A percentile compares a stretch with the other conserved stretches of the same genome.
Conservation (phyloP, 2,888 invertebrate species). For the Andrena bicolor region DNA sequence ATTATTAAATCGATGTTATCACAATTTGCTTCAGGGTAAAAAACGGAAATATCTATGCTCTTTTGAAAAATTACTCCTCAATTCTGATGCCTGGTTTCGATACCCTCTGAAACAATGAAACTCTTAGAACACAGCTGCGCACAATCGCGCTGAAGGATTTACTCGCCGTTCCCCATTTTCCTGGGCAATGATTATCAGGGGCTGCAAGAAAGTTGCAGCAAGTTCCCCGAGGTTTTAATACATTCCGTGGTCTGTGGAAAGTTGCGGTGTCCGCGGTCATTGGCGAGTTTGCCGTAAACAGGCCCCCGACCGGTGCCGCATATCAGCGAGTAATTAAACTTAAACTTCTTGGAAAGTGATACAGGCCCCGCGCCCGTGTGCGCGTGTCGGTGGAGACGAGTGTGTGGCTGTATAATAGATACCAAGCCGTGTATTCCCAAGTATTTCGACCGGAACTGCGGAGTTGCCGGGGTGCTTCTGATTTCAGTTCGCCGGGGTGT, state of each 20-base stretch:
- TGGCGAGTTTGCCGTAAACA: constrained; percentile 61
- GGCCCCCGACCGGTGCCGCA: constrained; percentile 32
- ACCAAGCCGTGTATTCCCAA: neutral
- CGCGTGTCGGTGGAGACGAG: neutral
- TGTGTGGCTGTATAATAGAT: neutral
- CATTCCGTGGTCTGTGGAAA: constrained; percentile 50
- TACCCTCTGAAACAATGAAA: no score
- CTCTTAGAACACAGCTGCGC: no score
- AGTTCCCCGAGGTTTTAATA: constrained; percentile 58
- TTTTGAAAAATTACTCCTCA: no score
- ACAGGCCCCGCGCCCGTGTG: neutral
- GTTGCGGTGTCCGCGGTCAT: constrained; percentile 63
- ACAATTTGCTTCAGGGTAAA: no score
- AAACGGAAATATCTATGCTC: no score
- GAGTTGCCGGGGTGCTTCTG: constrained; percentile 2
- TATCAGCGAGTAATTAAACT: constrained; percentile 70
- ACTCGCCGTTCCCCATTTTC: neutral
- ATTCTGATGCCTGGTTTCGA: no score
- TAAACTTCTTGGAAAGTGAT: constrained; percentile 68
- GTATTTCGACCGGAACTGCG: neutral
- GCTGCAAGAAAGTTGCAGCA: constrained; percentile 27
- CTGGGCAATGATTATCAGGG: neutral
- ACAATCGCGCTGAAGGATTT: neutral
- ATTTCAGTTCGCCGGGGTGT: constrained; percentile 28
- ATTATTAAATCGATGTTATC: no score